Base-by-base conservation (phyloP, 2,797 vertebrate genomes). In the Pipistrellus pipistrellus region DNA sequence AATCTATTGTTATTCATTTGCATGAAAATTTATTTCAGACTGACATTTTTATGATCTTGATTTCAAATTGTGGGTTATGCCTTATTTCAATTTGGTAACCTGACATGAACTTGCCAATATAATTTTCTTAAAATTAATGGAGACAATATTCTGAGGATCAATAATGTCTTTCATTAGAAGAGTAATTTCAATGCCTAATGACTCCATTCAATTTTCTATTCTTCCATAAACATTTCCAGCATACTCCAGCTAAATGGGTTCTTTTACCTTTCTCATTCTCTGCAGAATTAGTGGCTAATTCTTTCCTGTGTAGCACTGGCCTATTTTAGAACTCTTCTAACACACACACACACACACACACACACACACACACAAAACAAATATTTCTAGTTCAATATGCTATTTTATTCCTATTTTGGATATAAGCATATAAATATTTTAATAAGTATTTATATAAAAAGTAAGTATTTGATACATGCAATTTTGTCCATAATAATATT, bases 401-500 rank as follows among this genome's bases (percentile, higher is more conserved):
- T 83, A 12, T 48, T 77, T 57, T 59, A 21, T 83, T 30, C 15
- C 44, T 81, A 30, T 69, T 62, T 9, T 53, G 53, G 9, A 15
- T 71, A 46, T n/a, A 91, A 48, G 41, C 14, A 18, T 78, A 73
- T 46, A 27, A 44, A 17, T 48, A 30, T 17, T 91, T 88, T 73
- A 68, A 14, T 46, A 94, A 62, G 55, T 18, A 32, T 32, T 41
- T 32, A 71, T 41, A 4, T 72, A 32, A 64, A 85, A 95, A 77
- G n/a, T 57, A 59, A 86, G 86, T 48, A 14, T 76, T 82, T 38
- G 3, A 62, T n/a, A 76, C 3, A 7, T 14, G n/a, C n/a, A 57
- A 46, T 93, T 90, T 90, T 95, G 51, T 71, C 25, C 55, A 15
- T 35, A 82, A 30, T 7, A 77, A 44, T 84, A 64, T 12, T 62